Base-by-base conservation (phyloP, 1,140 invertebrate genomes). In the Grapholita molesta region DNA sequence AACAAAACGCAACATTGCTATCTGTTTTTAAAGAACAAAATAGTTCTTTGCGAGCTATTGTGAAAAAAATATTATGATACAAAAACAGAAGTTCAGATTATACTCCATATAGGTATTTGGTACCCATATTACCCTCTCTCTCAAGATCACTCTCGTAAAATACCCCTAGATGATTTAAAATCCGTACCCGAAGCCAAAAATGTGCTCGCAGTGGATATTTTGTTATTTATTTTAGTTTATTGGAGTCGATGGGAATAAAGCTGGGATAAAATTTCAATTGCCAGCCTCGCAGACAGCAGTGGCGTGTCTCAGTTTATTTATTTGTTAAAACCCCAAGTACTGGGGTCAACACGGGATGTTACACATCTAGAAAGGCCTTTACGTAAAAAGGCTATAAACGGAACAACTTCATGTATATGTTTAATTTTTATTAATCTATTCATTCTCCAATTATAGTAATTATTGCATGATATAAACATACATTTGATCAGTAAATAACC, bases 201-300 rank as follows among this genome's bases (percentile, higher is more conserved):
- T 55, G 23, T 28, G 24, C 53, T 55, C 30, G 57, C 66, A 70
- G 70, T 70, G 32, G 72, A 69, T 77, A 80, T 80, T 81, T 78
- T 77, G 82, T 86, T 85, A 85, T 88, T 89, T 81, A 88, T 70
- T 81, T 66, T 64, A 84, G 80, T 88, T 88, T 91, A 89, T 86
- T 87, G 84, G 75, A 71, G 75, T 69, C 78, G 76, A 83, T 82
- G 77, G 75, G 71, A 77, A 82, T 91, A 89, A 89, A 91, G 81
- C 85, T 69, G 78, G 87, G 82, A 89, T 89, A 81, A 86, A 88
- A 91, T 86, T 91, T 88, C 86, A 88, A 91, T 91, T 91, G 86
- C 81, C 85, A 85, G 75, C 66, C 71, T 76, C 74, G 79, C 75
- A 85, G 87, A 89, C 89, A 88, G 89, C 76, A 76, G 78, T 74